These are phyloP conservation scores for Tetragonula clypearis DNA, from an alignment of 1,140 invertebrate species.

Conservation along the genomic window DNA sequence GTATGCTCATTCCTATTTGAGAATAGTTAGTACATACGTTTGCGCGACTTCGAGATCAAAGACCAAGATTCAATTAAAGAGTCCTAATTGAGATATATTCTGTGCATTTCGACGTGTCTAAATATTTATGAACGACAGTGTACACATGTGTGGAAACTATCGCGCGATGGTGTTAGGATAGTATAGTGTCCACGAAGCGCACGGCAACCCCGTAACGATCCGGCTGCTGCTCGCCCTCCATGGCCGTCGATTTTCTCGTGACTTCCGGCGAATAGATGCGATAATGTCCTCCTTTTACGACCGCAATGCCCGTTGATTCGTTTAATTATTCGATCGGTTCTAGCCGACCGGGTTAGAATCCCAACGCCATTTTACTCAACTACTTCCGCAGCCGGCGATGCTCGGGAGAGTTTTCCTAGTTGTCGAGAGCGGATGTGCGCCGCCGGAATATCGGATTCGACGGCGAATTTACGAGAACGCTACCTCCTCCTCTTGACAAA, in stretches of 20 bases:
- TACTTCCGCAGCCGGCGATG: slow-evolving; percentile 27
- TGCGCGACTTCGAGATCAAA: too few species aligned
- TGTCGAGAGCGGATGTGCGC: neutral
- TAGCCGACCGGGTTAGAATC: slow-evolving; percentile 14
- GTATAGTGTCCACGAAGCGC: neutral
- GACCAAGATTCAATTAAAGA: too few species aligned
- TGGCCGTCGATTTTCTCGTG: slow-evolving; percentile 29
- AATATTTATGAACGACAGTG: too few species aligned
- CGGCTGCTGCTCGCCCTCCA: neutral
- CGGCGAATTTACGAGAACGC: neutral
- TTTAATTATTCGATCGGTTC: slow-evolving; percentile 54
- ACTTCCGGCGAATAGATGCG: slow-evolving; percentile 49
- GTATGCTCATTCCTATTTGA: too few species aligned
- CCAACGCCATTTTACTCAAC: slow-evolving; percentile 19
- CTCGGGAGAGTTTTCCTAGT: slow-evolving; percentile 23
- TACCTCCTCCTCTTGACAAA: neutral
- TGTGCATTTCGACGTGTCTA: too few species aligned
- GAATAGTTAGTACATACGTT: too few species aligned
- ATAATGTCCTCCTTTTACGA: slow-evolving; percentile 56
- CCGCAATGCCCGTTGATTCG: slow-evolving; percentile 23
- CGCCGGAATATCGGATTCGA: neutral
- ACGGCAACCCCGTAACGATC: slow-evolving; percentile 38
- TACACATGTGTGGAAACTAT: neutral
- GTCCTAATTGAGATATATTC: too few species aligned
- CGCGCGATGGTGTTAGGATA: neutral